phyloP scores from a whole-genome alignment of 2,888 invertebrate species.

The Oscheius sp. region DNA sequence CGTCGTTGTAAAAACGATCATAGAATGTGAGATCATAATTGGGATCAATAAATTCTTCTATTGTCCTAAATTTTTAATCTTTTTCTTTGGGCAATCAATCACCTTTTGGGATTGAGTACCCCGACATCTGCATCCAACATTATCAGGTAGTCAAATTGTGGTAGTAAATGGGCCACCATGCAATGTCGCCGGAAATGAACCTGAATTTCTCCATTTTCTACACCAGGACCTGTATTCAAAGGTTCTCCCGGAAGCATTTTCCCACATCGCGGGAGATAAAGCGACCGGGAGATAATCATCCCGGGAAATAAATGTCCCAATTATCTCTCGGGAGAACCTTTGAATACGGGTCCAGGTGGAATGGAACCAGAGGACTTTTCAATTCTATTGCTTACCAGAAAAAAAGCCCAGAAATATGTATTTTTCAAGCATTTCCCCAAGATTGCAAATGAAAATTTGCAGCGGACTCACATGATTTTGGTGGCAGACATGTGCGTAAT shows the following conservation, averaged over 20 bases:
- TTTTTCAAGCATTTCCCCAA: too few relatives aligned
- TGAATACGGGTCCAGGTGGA: too few relatives aligned
- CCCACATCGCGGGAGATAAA: too few relatives aligned
- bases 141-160: conserved; percentile 33
- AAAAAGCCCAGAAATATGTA: too few relatives aligned
- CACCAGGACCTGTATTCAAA: too few relatives aligned
- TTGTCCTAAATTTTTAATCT: conserved; percentile 36
- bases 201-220: conserved; percentile 29
- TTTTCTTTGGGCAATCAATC: not conserved
- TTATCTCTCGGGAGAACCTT: too few relatives aligned
- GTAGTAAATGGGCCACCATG: conserved; percentile 40
- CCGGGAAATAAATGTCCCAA: too few relatives aligned
- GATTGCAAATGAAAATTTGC: too few relatives aligned
- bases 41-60: conserved; percentile 43
- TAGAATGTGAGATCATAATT: conserved; percentile 45
- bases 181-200: conserved; percentile 53
- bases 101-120: conserved; percentile 45
- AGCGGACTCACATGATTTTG: not conserved
- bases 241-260: too few relatives aligned
- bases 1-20: conserved; percentile 48
- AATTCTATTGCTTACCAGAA: too few relatives aligned
- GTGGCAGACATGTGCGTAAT: not conserved
- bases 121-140: conserved; percentile 52
- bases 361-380: too few relatives aligned
- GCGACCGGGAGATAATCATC: too few relatives aligned